Conservation (phyloP, 2,113 vertebrate species). For the Lasiurus borealis region DNA sequence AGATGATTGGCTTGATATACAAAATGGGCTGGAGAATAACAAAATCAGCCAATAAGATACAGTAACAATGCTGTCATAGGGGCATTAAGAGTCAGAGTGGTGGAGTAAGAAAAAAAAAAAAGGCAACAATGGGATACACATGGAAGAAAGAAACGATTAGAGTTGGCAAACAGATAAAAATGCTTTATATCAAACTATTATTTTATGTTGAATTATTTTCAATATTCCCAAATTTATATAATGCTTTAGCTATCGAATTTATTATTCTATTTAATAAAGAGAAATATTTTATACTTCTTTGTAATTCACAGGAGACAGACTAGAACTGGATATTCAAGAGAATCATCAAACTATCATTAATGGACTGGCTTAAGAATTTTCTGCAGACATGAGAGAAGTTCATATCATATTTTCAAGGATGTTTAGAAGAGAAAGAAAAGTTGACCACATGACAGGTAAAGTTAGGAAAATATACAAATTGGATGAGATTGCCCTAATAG, state of each 20-base stretch:
- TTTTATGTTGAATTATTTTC: conserved; percentile 28
- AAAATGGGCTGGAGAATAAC: background rate
- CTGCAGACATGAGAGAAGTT: background rate
- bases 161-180: background rate
- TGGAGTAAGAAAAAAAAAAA: background rate
- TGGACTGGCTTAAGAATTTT: background rate
- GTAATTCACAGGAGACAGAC: background rate
- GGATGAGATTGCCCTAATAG: background rate
- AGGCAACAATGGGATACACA: background rate
- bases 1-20: background rate
- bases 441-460: background rate
- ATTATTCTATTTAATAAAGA: background rate
- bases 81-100: background rate
- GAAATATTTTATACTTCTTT: conserved; percentile 26
- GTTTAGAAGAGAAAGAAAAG: conserved; percentile 30
- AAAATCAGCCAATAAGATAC: background rate
- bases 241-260: conserved; percentile 16
- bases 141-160: conserved; percentile 27
- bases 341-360: conserved; percentile 25
- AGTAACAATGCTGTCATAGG: background rate
- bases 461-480: background rate
- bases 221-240: background rate
- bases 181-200: background rate
- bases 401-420: conserved; percentile 20
- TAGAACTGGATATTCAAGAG: background rate